Evolutionary conservation across 2,888 invertebrate genomes (phyloP), one percentile per base, ranked within the genome.

Genomic region (Drosophila cognata): DNA sequence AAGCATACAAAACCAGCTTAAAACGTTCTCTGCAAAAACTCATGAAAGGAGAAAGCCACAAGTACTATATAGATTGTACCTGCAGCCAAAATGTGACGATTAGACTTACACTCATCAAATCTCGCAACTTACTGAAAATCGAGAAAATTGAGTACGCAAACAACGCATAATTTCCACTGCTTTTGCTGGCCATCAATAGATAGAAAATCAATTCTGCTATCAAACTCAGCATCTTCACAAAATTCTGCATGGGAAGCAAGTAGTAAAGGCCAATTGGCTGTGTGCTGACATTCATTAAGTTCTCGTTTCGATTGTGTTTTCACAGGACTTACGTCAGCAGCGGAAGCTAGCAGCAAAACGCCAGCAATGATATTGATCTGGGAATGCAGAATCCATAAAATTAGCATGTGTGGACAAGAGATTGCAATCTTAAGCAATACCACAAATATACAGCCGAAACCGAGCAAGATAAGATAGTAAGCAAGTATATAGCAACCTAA

Each of bases 141-240:
- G 74, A 74, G 1, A 18, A 0, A 25, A 75, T 10, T 0, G 85
- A 81, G 18, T 62, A 75, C 0, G 18, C 7, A 11, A 51, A 0
- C 6, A 56, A 4, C 5, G 28, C 0, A 13, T 7, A 0, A 1
- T 0, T 3, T 7, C 5, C 3, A 1, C 4, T 2, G 0, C 4
- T 4, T 2, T 0, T 2, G n/a, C 52, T 53, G 1, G 60, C 50
- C 25, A 77, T 31, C 25, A 61, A 1, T 18, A 85, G 46, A 46
- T 81, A 79, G 29, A 68, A 74, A 2, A 68, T n/a, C 50, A 81
- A 46, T 51, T 84, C 82, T 7, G 81, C 0, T 7, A 84, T 76
- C 16, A 84, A 58, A 16, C 74, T 72, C 2, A 7, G 4, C 0
- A 85, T 28, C 31, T 76, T 74, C 2, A 71, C 33, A 7, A 85